phyloP scores from a whole-genome alignment of 2,888 invertebrate genomes.

The Pemphredon lugubris region DNA sequence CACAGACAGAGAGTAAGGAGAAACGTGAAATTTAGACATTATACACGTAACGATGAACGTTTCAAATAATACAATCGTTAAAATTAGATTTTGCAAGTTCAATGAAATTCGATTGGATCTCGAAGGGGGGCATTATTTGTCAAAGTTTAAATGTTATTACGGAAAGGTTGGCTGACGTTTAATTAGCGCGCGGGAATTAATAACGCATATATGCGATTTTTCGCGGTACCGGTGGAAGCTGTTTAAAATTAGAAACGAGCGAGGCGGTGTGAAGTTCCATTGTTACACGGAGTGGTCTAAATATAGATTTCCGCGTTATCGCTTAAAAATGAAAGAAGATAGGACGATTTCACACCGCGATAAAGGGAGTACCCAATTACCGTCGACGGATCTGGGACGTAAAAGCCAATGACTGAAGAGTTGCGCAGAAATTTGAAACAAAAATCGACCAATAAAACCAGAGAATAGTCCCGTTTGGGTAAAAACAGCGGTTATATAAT shows the following conservation, averaged over 20 bases:
- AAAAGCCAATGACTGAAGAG: background rate
- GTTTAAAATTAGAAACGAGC: slow-evolving; percentile 37
- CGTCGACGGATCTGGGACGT: background rate
- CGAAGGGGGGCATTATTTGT: background rate
- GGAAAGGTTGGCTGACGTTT: background rate
- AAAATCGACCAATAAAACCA: no score
- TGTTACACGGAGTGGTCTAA: no score
- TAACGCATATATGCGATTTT: background rate
- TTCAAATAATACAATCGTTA: no score
- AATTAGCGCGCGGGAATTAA: slow-evolving; percentile 2
- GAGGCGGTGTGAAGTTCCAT: slow-evolving; percentile 18
- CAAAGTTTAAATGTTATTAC: background rate
- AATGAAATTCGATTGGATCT: background rate
- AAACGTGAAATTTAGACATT: no score
- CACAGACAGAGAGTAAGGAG: no score
- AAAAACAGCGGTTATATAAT: no score
- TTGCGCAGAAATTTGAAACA: no score
- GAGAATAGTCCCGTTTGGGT: no score
- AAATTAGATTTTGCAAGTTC: no score
- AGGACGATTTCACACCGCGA: background rate
- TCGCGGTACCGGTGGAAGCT: slow-evolving; percentile 2
- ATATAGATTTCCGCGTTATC: no score
- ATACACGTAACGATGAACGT: no score
- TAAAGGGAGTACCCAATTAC: background rate
- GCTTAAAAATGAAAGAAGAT: slow-evolving; percentile 6